A percentile compares a stretch with the other conserved stretches of the same genome.
Conservation (phyloP, 2,888 invertebrate species). For the Nemotelus nigrinus region DNA sequence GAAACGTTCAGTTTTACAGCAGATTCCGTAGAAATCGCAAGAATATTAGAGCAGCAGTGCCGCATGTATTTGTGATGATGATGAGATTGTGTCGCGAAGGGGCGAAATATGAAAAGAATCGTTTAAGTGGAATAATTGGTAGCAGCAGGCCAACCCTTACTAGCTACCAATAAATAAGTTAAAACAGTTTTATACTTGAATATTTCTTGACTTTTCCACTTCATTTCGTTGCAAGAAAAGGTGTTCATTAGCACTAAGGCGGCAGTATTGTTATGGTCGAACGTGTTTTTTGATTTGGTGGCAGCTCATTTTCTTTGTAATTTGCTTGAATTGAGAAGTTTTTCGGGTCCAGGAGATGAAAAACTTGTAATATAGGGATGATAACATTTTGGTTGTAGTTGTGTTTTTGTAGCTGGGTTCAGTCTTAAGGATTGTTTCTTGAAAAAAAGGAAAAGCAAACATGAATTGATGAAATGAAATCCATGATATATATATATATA, state of each 20-base stretch:
- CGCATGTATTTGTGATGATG: neutral
- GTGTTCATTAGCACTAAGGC: conserved; percentile 28
- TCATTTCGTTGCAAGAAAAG: conserved; percentile 31
- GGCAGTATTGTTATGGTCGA: conserved; percentile 21
- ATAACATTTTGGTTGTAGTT: no score
- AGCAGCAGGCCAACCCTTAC: neutral
- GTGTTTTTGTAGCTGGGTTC: no score
- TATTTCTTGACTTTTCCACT: conserved; percentile 39
- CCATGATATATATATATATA: no score
- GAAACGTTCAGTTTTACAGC: neutral
- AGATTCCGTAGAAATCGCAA: neutral
- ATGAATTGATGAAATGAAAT: no score
- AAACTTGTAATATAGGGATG: no score
- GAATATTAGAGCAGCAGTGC: neutral
- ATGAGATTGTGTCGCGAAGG: neutral
- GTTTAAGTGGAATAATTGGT: conserved; percentile 29
- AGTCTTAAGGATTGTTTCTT: no score
- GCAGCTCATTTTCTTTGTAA: no score
- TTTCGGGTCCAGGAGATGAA: no score
- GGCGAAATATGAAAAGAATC: conserved; percentile 23
- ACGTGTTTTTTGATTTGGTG: neutral
- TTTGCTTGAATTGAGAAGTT: no score
- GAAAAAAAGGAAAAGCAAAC: no score
- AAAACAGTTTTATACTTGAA: conserved; percentile 10
- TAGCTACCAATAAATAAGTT: neutral